These are phyloP conservation scores for Napeogenes sylphis DNA, from an alignment of 2,888 invertebrate species.

Conservation along the genomic window DNA sequence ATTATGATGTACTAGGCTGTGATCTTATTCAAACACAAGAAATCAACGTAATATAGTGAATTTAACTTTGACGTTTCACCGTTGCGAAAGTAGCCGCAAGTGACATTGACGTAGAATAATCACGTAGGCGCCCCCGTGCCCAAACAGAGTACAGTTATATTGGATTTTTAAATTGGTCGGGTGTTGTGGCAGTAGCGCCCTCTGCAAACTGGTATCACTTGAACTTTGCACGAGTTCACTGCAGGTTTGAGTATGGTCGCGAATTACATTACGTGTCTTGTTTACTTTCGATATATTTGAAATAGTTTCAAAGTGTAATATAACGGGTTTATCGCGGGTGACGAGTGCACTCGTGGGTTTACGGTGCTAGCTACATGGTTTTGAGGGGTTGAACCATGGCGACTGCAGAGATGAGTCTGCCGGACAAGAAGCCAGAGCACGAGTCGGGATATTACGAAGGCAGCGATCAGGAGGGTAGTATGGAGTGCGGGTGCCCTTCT, in stretches of 20 bases:
- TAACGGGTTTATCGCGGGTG: slow-evolving; percentile 27
- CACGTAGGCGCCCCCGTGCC: slow-evolving; percentile 38
- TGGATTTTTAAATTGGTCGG: slow-evolving; percentile 47
- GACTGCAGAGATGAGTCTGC: slow-evolving; percentile 78
- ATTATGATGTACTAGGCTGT: slow-evolving; percentile 49
- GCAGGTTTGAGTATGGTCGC: slow-evolving; percentile 56
- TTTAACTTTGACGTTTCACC: slow-evolving; percentile 59
- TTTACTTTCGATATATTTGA: slow-evolving; percentile 58
- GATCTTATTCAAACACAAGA: slow-evolving; percentile 43
- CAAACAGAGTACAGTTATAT: slow-evolving; percentile 35
- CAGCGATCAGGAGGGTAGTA: slow-evolving; percentile 80
- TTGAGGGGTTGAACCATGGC: slow-evolving; percentile 70
- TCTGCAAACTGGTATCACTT: slow-evolving; percentile 50
- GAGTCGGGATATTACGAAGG: slow-evolving; percentile 92
- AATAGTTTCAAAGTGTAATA: slow-evolving; percentile 25
- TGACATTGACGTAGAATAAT: slow-evolving; percentile 45
- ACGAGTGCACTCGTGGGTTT: slow-evolving; percentile 33
- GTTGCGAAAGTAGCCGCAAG: slow-evolving; percentile 58
- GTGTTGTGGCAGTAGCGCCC: slow-evolving; percentile 55
- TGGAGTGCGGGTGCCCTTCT: slow-evolving; percentile 73
- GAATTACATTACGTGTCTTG: slow-evolving; percentile 59
- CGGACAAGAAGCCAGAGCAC: slow-evolving; percentile 82
- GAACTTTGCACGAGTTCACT: slow-evolving; percentile 54
- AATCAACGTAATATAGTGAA: slow-evolving; percentile 34
- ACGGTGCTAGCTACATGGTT: slow-evolving; percentile 54